A percentile compares a stretch with the other conserved stretches of the same genome.
Conservation (phyloP, 1,140 invertebrate species). For the Belonocnema kinseyi region DNA sequence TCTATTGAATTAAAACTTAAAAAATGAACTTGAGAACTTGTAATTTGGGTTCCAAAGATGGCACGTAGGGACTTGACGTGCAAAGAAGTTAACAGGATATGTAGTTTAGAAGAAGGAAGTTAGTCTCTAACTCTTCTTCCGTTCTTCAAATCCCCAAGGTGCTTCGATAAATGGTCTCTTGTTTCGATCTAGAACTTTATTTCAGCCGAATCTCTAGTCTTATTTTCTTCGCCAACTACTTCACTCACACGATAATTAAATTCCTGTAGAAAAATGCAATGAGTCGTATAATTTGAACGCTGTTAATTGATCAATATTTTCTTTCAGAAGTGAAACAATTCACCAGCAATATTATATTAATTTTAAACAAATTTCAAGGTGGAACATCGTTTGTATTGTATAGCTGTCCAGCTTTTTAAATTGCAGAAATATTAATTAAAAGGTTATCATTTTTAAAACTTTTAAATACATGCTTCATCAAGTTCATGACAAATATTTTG, state of each 20-base stretch:
- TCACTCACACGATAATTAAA: background rate
- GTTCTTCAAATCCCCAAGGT: conserved; percentile 54
- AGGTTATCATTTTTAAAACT: no score
- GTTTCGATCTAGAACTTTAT: conserved; percentile 14
- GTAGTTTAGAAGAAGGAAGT: conserved; percentile 48
- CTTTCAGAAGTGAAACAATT: no score
- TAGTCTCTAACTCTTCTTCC: conserved; percentile 50
- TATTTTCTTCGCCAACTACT: background rate
- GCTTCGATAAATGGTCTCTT: conserved; percentile 42
- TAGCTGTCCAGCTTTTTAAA: no score
- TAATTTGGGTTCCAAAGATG: conserved; percentile 44
- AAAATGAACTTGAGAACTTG: conserved; percentile 36
- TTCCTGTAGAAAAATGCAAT: background rate
- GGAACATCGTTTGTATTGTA: no score
- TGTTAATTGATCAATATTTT: no score
- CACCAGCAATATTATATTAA: no score
- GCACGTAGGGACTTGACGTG: conserved; percentile 46
- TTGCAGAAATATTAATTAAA: no score
- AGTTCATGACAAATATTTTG: no score
- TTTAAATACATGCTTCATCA: no score
- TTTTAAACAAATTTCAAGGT: no score
- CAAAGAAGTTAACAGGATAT: conserved; percentile 49
- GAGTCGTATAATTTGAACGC: no score
- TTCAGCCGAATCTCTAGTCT: background rate
- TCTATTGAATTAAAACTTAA: background rate